These are phyloP conservation scores for Sandelia bainsii DNA, from an alignment of 2,797 vertebrate species.

Conservation along the genomic window DNA sequence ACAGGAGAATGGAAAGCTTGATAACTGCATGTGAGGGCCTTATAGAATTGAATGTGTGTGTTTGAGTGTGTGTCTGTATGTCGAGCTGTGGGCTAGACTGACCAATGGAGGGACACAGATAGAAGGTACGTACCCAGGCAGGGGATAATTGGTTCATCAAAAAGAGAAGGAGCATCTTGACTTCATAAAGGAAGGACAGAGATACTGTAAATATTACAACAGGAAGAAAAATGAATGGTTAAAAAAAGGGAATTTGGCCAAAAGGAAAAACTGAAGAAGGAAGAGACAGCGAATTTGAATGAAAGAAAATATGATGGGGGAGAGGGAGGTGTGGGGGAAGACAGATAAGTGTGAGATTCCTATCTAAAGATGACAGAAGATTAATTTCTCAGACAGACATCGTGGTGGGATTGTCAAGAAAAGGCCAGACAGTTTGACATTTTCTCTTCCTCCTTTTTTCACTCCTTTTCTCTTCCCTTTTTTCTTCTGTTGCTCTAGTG, in stretches of 20 bases:
- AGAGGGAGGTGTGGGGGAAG: conserved; percentile 33
- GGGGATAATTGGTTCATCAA: conserved; percentile 59
- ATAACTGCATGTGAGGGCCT: conserved; percentile 46
- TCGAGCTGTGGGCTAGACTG: conserved; percentile 50
- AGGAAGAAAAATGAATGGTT: not conserved
- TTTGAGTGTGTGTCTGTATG: conserved; percentile 32
- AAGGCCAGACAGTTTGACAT: conserved; percentile 78
- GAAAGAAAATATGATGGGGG: conserved; percentile 9
- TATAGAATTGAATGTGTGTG: conserved; percentile 43
- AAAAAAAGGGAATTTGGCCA: conserved; percentile 4
- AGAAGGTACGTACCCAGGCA: conserved; percentile 54
- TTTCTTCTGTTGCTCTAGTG: conserved; percentile 32
- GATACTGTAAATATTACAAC: conserved; percentile 32
- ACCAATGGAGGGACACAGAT: conserved; percentile 59
- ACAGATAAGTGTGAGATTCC: conserved; percentile 67
- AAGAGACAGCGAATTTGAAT: conserved; percentile 4
- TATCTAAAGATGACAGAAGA: conserved; percentile 76
- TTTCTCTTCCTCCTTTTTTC: conserved; percentile 37
- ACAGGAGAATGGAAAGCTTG: conserved; percentile 52
- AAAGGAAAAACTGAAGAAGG: conserved; percentile 1
- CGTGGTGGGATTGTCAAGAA: conserved; percentile 63
- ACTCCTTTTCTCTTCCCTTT: not conserved
- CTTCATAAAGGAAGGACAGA: conserved; percentile 18
- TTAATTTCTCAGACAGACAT: conserved; percentile 76
- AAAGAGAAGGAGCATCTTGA: conserved; percentile 24